phyloP scores from a whole-genome alignment of 92 coral and sea anemone genomes.

The Siderastrea siderea region DNA sequence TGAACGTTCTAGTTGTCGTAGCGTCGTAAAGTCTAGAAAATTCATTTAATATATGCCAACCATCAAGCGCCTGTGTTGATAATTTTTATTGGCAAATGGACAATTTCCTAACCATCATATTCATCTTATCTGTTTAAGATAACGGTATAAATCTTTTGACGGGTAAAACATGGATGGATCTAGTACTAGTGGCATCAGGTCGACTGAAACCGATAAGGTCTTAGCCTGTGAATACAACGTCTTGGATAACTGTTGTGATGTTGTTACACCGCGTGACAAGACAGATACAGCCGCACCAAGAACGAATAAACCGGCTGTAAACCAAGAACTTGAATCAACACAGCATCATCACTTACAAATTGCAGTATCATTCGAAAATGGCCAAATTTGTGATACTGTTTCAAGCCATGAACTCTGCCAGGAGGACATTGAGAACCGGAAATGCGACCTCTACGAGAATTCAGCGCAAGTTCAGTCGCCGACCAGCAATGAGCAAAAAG shows the following conservation, averaged over 20 bases:
- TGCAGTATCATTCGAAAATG: neutral
- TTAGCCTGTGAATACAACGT: neutral
- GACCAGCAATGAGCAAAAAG: neutral
- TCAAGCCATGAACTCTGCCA: neutral
- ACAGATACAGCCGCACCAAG: neutral
- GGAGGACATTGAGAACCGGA: constrained; percentile 24
- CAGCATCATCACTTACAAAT: neutral
- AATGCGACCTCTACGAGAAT: constrained; percentile 8
- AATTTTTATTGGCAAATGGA: neutral
- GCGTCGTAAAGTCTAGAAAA: constrained; percentile 39
- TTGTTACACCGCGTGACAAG: constrained; percentile 21
- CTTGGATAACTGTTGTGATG: neutral
- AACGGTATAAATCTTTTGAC: neutral
- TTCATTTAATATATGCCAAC: neutral
- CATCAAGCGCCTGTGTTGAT: neutral
- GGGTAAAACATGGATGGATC: constrained; percentile 1
- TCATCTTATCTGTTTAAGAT: constrained; percentile 6
- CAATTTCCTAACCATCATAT: constrained; percentile 8
- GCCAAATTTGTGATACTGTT: neutral
- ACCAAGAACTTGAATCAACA: constrained; percentile 7
- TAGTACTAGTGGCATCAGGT: neutral
- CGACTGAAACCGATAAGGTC: neutral
- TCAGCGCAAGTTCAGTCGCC: neutral
- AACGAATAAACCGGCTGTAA: neutral
- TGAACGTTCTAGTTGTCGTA: neutral